These are phyloP conservation scores for Tamias sibiricus DNA, from an alignment of 2,113 vertebrate species.

Conservation along the genomic window DNA sequence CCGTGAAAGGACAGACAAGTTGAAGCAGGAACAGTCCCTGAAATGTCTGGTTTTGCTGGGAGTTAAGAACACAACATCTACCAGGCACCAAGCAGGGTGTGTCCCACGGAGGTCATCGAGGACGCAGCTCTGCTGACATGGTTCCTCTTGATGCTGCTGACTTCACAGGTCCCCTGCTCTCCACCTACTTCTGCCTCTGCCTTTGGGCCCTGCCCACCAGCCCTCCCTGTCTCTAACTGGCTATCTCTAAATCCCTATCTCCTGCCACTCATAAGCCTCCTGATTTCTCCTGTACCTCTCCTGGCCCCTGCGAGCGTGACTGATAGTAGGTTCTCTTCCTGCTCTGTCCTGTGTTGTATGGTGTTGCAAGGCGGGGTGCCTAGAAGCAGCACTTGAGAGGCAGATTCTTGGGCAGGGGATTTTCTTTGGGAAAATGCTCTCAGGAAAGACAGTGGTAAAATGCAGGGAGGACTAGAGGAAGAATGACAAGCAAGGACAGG, in stretches of 20 bases:
- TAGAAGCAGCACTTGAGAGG: background rate
- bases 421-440: background rate
- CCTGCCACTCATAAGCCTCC: background rate
- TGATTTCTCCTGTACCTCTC: background rate
- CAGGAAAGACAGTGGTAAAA: background rate
- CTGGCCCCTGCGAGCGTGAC: background rate
- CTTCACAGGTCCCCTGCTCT: background rate
- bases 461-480: background rate
- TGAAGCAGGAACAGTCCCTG: conserved; percentile 66
- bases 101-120: background rate
- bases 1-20: conserved; percentile 72
- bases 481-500: background rate
- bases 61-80: conserved; percentile 8
- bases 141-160: background rate
- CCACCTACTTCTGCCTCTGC: background rate
- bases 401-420: background rate
- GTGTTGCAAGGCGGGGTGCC: background rate
- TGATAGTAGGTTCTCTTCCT: background rate
- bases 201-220: background rate
- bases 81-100: conserved; percentile 26
- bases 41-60: conserved; percentile 60
- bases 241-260: too few relatives aligned
- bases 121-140: conserved; percentile 21
- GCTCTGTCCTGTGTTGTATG: background rate
- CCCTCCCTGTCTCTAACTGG: background rate